phyloP scores from a whole-genome alignment of 2,888 invertebrate species.

The Plebejus argus region DNA sequence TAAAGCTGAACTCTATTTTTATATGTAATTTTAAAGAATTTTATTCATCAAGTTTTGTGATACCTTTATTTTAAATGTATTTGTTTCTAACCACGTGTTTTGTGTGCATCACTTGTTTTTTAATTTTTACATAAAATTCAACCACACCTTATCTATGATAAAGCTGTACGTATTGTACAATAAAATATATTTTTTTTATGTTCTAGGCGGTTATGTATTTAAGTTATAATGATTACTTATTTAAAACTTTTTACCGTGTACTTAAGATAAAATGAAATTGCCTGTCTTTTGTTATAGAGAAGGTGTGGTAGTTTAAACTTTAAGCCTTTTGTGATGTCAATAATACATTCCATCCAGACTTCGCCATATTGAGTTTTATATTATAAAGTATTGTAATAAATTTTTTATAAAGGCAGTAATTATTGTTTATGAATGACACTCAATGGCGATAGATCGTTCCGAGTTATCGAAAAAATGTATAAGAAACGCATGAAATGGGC shows the following conservation, averaged over 20 bases:
- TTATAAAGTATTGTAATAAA: slow-evolving; percentile 43
- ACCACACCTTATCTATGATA: not conserved
- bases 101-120: slow-evolving; percentile 35
- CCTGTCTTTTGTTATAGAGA: not conserved
- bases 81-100: slow-evolving; percentile 33
- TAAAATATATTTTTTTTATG: not conserved
- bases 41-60: slow-evolving; percentile 20
- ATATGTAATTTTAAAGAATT: not conserved
- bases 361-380: slow-evolving; percentile 66
- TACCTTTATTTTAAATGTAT: slow-evolving; percentile 35
- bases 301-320: slow-evolving; percentile 5
- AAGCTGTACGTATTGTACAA: too few relatives aligned
- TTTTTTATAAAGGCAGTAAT: not conserved
- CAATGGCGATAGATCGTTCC: too few relatives aligned
- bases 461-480: too few relatives aligned
- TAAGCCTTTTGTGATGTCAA: slow-evolving; percentile 44
- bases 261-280: not conserved
- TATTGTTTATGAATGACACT: not conserved
- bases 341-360: slow-evolving; percentile 59
- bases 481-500: too few relatives aligned
- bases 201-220: too few relatives aligned
- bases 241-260: not conserved
- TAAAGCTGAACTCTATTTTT: not conserved
- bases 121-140: slow-evolving; percentile 30
- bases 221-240: not conserved